These are phyloP conservation scores for Arizona elegans DNA, from an alignment of 2,113 vertebrate genomes.

Conservation along the genomic window DNA sequence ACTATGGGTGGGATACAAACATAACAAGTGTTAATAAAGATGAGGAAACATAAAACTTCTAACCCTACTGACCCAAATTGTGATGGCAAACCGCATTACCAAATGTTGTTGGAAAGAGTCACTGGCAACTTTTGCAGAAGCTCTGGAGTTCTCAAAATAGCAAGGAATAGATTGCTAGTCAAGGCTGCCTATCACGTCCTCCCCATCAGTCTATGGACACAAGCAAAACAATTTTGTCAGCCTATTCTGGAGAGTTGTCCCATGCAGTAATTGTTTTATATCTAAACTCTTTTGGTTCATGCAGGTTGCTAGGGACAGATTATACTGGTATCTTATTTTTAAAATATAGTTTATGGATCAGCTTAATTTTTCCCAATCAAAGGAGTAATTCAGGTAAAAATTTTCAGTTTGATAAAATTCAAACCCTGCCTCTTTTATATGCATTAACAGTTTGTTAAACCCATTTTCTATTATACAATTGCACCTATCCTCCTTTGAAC, in stretches of 20 bases:
- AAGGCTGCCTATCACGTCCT: neutral
- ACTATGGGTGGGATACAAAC: neutral
- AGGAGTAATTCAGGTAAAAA: neutral
- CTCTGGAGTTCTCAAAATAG: neutral
- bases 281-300: neutral
- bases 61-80: neutral
- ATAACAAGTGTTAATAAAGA: neutral
- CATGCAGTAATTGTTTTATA: neutral
- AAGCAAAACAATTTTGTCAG: neutral
- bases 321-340: neutral
- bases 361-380: neutral
- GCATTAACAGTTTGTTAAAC: neutral
- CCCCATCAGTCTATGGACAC: neutral
- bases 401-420: neutral
- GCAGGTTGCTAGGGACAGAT: neutral
- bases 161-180: neutral
- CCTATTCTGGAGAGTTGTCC: neutral
- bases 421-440: neutral
- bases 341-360: neutral
- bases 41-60: neutral
- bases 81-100: neutral
- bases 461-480: neutral
- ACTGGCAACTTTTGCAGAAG: neutral
- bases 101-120: neutral
- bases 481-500: neutral